Evolutionary conservation across 2,888 invertebrate species (phyloP), one percentile per base, ranked within the genome.

Genomic region (Nudaria mundana): DNA sequence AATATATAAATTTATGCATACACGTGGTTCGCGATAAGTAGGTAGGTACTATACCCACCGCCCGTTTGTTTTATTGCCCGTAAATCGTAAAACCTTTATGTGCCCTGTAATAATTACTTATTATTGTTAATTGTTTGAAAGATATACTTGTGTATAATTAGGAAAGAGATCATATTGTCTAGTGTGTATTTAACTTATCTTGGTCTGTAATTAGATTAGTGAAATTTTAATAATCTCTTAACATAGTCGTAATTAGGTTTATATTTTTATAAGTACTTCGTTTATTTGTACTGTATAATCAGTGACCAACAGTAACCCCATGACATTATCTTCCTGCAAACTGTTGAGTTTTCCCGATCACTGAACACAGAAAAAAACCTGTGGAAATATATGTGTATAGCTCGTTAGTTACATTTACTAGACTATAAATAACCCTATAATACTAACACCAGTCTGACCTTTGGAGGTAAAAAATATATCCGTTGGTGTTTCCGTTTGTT

Each of bases 311-410:
- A 59, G 49, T 72, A 62, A 72, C 73, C 75, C 67, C 50, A 53
- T 54, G 56, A 47, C 59, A 54, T 54, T 57, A 56, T 56, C 56
- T 56, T 49, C 43, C 45, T 38, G 42, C 29, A 14, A 48, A 60
- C 60, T 68, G 68, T 52, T 61, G 66, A 57, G 62, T 66, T 70
- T 71, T 64, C 63, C 52, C 61, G 67, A 70, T 66, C 69, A 67
- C 58, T 63, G 63, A 58, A 51, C 72, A 61, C 48, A 56, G 45
- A 58, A 61, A 66, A 56, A 20, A 64, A 51, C 38, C 57, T 44
- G 57, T 67, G 59, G 56, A 65, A 60, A 64, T 63, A 63, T 56
- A 55, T 62, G 69, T 56, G 49, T 60, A 54, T 7, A 4, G 48
- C 50, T 55, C 48, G 48, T 50, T 53, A 48, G 52, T 48, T 60